These are phyloP conservation scores for Drosophila anceps DNA, from an alignment of 2,888 invertebrate genomes.

Conservation along the genomic window DNA sequence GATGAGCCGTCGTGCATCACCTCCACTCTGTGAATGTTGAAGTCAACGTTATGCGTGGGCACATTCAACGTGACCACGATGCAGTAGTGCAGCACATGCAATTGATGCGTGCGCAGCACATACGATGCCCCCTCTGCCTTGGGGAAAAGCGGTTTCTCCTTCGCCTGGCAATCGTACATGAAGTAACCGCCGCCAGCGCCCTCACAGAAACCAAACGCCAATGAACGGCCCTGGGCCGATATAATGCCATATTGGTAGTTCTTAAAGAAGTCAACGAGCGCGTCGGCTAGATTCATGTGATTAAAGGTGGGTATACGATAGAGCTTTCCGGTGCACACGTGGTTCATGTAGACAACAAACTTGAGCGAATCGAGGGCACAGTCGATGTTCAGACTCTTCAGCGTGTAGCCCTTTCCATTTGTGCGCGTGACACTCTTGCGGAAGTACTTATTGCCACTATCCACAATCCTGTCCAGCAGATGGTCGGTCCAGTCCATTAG, in stretches of 20 bases:
- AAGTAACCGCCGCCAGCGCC: slow-evolving; percentile 87
- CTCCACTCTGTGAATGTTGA: slow-evolving; percentile 86
- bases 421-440: slow-evolving; percentile 86
- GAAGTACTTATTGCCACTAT: slow-evolving; percentile 87
- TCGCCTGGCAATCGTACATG: slow-evolving; percentile 89
- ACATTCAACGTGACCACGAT: slow-evolving; percentile 88
- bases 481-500: slow-evolving; percentile 88
- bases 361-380: slow-evolving; percentile 87
- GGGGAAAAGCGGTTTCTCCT: slow-evolving; percentile 88
- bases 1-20: slow-evolving; percentile 62
- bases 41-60: slow-evolving; percentile 86
- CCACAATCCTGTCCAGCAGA: slow-evolving; percentile 88
- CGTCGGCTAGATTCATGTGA: slow-evolving; percentile 88
- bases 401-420: slow-evolving; percentile 87
- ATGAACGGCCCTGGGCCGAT: slow-evolving; percentile 86
- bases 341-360: slow-evolving; percentile 87
- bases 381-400: slow-evolving; percentile 87
- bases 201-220: slow-evolving; percentile 86
- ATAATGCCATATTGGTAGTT: slow-evolving; percentile 87
- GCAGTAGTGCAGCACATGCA: slow-evolving; percentile 88
- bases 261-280: slow-evolving; percentile 88
- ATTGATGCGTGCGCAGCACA: slow-evolving; percentile 87
- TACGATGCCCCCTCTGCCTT: slow-evolving; percentile 87
- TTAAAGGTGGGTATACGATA: slow-evolving; percentile 85
- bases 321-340: slow-evolving; percentile 88